Percentiles rank a stretch among this genome's conserved stretches.
Conservation (phyloP, 2,113 vertebrate genomes). For the Mus pahari region DNA sequence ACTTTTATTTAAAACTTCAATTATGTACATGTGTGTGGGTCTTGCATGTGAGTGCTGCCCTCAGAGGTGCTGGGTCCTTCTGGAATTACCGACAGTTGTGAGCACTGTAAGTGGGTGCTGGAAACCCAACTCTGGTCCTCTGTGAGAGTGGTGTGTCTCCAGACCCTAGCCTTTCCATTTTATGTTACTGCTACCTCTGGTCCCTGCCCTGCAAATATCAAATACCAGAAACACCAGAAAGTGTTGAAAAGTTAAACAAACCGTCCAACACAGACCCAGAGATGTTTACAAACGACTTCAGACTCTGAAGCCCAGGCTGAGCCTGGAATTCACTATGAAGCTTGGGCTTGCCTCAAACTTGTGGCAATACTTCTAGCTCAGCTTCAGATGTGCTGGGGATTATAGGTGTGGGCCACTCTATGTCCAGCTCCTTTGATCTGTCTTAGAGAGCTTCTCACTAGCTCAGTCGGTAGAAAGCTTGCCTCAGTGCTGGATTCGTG, state of each 20-base stretch:
- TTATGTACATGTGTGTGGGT: not conserved
- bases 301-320: not conserved
- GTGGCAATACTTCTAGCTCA: not conserved
- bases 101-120: not conserved
- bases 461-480: not conserved
- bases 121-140: not conserved
- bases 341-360: not conserved
- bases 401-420: no score
- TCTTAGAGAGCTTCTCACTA: not conserved
- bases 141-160: not conserved
- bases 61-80: not conserved
- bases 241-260: not conserved
- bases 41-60: not conserved
- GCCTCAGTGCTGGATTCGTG: no score
- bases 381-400: not conserved
- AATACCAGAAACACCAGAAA: slow-evolving; percentile 10
- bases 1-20: not conserved
- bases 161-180: no score
- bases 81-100: not conserved
- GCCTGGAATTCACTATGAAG: not conserved
- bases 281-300: slow-evolving; percentile 2
- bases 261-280: slow-evolving; percentile 2
- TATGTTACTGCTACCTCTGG: not conserved
- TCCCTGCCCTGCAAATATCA: not conserved
- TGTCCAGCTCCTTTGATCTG: not conserved